Percentiles rank a stretch among this genome's conserved stretches.
These are phyloP conservation scores for Lacerta bilineata DNA, from an alignment of 2,797 vertebrate species.

Conservation along the genomic window DNA sequence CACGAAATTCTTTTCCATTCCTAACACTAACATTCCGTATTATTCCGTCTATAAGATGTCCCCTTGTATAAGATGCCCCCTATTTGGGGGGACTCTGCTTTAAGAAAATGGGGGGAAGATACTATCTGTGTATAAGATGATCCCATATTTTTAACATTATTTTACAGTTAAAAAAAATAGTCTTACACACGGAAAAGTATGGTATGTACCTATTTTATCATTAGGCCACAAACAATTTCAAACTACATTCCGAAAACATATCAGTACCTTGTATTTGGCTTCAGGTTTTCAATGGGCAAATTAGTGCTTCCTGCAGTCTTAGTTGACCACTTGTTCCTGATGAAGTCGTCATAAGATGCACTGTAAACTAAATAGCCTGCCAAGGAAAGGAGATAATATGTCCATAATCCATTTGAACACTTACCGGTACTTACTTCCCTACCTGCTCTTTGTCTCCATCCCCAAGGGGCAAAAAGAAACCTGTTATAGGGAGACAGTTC, in stretches of 20 bases:
- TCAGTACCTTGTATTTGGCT: slow-evolving; percentile 94
- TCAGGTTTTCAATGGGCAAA: slow-evolving; percentile 96
- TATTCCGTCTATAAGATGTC: too few species aligned
- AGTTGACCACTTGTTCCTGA: slow-evolving; percentile 95
- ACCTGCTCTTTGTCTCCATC: too few species aligned
- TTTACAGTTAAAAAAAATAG: too few species aligned
- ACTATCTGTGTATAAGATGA: too few species aligned
- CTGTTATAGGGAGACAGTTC: too few species aligned
- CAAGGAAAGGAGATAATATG: slow-evolving; percentile 24
- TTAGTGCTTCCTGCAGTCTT: slow-evolving; percentile 86
- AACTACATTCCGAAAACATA: slow-evolving; percentile 3
- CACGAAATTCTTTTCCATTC: neutral
- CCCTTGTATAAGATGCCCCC: too few species aligned
- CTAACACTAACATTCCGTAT: neutral
- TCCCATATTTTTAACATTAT: too few species aligned
- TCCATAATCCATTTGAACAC: neutral
- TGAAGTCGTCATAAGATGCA: slow-evolving; percentile 95
- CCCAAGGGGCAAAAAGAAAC: too few species aligned
- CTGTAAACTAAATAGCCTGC: slow-evolving; percentile 96
- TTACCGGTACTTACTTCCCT: too few species aligned
- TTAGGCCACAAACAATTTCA: neutral
- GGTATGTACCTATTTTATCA: neutral
- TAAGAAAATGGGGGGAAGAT: too few species aligned
- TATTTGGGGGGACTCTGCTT: too few species aligned
- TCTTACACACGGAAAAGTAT: too few species aligned